phyloP scores from a whole-genome alignment of 2,797 vertebrate genomes.

The Amphiprion clarkii region DNA sequence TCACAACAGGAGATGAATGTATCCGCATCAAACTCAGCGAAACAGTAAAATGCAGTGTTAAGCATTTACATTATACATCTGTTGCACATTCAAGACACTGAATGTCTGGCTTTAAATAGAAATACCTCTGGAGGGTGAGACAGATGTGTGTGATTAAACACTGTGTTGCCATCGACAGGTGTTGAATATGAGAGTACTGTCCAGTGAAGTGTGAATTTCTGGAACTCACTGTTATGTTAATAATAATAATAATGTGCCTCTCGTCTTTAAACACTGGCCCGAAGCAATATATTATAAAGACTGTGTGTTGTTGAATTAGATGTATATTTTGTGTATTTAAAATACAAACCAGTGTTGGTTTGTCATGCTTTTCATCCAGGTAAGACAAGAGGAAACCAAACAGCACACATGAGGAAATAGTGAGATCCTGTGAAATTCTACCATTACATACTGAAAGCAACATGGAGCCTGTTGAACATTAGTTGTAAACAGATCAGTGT shows the following conservation, averaged over 20 bases:
- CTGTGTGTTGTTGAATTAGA: slow-evolving; percentile 41
- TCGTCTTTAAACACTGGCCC: slow-evolving; percentile 58
- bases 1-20: slow-evolving; percentile 53
- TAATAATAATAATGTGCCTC: slow-evolving; percentile 65
- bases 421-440: neutral
- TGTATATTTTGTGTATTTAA: slow-evolving; percentile 54
- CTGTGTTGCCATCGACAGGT: slow-evolving; percentile 26
- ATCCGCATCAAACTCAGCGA: slow-evolving; percentile 34
- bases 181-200: slow-evolving; percentile 29
- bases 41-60: slow-evolving; percentile 48
- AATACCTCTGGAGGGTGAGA: slow-evolving; percentile 67
- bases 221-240: slow-evolving; percentile 35
- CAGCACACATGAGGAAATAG: neutral
- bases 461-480: neutral
- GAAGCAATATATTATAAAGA: slow-evolving; percentile 67
- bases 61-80: slow-evolving; percentile 44
- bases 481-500: neutral
- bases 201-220: slow-evolving; percentile 34
- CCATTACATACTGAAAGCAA: neutral
- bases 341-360: slow-evolving; percentile 29
- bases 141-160: slow-evolving; percentile 33
- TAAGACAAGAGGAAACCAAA: slow-evolving; percentile 21
- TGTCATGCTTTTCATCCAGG: slow-evolving; percentile 32
- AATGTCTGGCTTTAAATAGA: slow-evolving; percentile 68
- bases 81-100: slow-evolving; percentile 63